These are phyloP conservation scores for Alauda arvensis DNA, from an alignment of 2,797 vertebrate species.

Conservation along the genomic window DNA sequence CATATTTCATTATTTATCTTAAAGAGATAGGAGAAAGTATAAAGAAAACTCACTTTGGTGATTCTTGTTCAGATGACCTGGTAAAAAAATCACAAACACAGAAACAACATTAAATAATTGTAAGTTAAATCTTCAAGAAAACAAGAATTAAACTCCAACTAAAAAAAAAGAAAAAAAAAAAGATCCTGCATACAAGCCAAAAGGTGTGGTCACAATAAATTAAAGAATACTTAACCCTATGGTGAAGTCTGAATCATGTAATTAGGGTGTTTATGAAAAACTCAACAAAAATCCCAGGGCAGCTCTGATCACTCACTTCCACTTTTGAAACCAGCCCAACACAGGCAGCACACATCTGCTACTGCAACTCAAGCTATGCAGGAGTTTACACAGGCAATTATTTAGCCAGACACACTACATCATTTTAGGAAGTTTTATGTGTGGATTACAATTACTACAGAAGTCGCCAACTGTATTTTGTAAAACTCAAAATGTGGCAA, in stretches of 20 bases:
- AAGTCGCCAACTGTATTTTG: background rate
- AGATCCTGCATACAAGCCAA: background rate
- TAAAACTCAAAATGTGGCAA: background rate
- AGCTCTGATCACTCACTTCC: background rate
- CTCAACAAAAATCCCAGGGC: background rate
- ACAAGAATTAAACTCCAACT: background rate
- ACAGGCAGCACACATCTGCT: background rate
- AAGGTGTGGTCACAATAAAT: background rate
- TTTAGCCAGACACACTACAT: background rate
- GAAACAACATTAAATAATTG: background rate
- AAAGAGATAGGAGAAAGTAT: background rate
- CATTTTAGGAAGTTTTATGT: background rate
- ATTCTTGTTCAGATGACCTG: slow-evolving; percentile 69
- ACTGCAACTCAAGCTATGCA: background rate
- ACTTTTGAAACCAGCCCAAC: background rate
- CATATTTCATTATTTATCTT: background rate
- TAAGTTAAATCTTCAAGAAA: background rate
- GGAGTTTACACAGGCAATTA: background rate
- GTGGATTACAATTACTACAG: background rate
- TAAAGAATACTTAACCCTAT: background rate
- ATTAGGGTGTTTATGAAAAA: background rate
- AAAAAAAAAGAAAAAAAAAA: background rate
- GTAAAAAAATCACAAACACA: background rate
- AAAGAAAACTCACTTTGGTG: slow-evolving; percentile 64
- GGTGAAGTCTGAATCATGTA: background rate